Evolutionary conservation across 2,888 invertebrate species (phyloP), one percentile per base, ranked within the genome.

Genomic region (Criorhina ranunculi): DNA sequence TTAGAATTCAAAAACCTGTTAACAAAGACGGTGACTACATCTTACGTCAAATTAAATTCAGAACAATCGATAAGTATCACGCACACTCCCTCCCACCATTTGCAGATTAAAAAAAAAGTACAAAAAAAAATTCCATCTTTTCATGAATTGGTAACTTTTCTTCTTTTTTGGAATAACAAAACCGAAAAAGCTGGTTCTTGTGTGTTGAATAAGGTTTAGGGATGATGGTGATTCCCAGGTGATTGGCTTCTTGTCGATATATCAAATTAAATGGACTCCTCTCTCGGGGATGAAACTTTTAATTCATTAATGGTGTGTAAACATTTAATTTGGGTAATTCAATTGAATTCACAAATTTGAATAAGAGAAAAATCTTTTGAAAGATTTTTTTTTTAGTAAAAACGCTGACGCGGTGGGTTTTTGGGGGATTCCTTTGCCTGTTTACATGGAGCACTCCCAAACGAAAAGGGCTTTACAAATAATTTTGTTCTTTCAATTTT

Each of bases 261-360:
- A 59, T 57, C 66, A 76, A 80, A 80, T 80, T 80, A 46, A 75
- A 80, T 75, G 42, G 59, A 64, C 46, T 57, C 24, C 7, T 33
- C 31, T 42, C 51, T 15, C 5, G 40, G 6, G 15, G 40, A n/a
- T 17, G 37, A 8, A 59, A 62, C 42, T 77, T 77, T 62, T 76
- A 81, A 81, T 81, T 81, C 49, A 42, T 72, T 82, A 82, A 82
- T 82, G 82, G 82, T 78, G 82, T 82, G 82, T 78, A 78, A 82
- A 78, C 78, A 82, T 82, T 82, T 72, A 67, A 78, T 78, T 76
- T 82, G 66, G 53, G 80, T 67, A 75, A 73, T 82, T 82, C 78
- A 60, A 82, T 78, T 72, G 70, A 72, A 55, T 59, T 67, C 49
- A n/a, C 35, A 70, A 44, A 40, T 44, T 51, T 67, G 51, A 72